These are phyloP conservation scores for Triplophysa dalaica DNA, from an alignment of 2,113 vertebrate species.

Conservation along the genomic window DNA sequence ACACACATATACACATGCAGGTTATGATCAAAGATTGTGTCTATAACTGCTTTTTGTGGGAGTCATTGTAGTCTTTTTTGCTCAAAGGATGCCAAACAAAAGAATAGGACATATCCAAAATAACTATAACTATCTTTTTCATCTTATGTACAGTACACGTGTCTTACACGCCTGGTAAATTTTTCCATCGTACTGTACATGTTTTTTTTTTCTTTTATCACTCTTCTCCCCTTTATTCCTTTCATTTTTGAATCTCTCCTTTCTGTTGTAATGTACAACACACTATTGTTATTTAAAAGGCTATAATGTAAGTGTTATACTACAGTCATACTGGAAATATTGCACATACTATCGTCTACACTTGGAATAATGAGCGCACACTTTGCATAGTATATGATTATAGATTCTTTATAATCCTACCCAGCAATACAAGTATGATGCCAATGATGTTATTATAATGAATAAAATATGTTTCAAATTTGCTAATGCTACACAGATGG, in stretches of 20 bases:
- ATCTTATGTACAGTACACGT: not conserved
- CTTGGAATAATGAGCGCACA: not conserved
- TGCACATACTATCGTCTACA: not conserved
- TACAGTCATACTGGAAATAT: not conserved
- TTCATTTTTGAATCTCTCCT: not conserved
- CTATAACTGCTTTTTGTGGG: not conserved
- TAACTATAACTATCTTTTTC: not conserved
- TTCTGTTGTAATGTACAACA: not conserved
- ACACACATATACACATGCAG: not conserved
- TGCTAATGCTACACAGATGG: not conserved
- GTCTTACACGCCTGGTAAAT: not conserved
- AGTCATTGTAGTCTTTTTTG: not conserved
- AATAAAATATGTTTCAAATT: not conserved
- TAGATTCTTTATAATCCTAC: too few relatives aligned
- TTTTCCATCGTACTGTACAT: slow-evolving; percentile 13
- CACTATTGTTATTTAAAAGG: not conserved
- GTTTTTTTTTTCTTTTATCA: too few relatives aligned
- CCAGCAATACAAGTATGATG: not conserved
- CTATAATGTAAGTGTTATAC: not conserved
- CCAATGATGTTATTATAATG: not conserved
- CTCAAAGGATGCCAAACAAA: not conserved
- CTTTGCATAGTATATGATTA: too few relatives aligned
- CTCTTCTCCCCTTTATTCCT: too few relatives aligned
- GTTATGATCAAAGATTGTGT: slow-evolving; percentile 16
- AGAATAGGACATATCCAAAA: not conserved